Conservation (phyloP, 2,888 invertebrate genomes). For the Busseola fusca region DNA sequence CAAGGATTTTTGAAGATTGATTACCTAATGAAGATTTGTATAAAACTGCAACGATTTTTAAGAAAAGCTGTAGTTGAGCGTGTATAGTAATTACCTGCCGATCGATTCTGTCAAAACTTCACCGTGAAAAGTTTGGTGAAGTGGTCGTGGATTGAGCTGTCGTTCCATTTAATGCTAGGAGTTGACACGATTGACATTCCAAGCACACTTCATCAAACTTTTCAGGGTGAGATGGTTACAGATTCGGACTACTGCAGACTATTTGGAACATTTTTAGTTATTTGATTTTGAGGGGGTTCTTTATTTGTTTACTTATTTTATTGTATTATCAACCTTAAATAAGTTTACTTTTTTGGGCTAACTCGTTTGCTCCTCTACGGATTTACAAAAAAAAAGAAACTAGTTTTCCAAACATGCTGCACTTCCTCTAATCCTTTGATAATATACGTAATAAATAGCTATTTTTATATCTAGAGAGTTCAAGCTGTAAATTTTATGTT, state of each 20-base stretch:
- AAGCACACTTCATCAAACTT: too few relatives aligned
- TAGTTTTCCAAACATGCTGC: constrained; percentile 2
- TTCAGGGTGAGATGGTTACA: too few relatives aligned
- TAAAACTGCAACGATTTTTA: not conserved
- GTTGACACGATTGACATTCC: too few relatives aligned
- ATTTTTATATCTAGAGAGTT: constrained; percentile 45
- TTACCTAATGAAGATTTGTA: not conserved
- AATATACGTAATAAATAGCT: constrained; percentile 24
- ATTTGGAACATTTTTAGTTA: too few relatives aligned
- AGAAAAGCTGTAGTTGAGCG: not conserved
- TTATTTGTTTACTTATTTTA: too few relatives aligned
- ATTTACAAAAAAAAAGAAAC: not conserved
- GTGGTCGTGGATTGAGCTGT: too few relatives aligned
- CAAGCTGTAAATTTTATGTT: constrained; percentile 45
- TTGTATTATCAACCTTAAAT: not conserved
- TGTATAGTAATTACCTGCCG: too few relatives aligned
- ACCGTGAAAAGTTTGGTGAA: too few relatives aligned
- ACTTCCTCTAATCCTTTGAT: constrained; percentile 61
- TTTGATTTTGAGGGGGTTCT: not conserved
- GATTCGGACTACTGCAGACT: too few relatives aligned
- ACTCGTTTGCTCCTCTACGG: too few relatives aligned
- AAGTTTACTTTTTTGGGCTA: not conserved
- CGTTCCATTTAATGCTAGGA: too few relatives aligned
- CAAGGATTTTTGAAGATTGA: not conserved
- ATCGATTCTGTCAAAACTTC: too few relatives aligned